These are phyloP conservation scores for Uropetala carovei DNA, from an alignment of 2,888 invertebrate genomes.

Conservation along the genomic window DNA sequence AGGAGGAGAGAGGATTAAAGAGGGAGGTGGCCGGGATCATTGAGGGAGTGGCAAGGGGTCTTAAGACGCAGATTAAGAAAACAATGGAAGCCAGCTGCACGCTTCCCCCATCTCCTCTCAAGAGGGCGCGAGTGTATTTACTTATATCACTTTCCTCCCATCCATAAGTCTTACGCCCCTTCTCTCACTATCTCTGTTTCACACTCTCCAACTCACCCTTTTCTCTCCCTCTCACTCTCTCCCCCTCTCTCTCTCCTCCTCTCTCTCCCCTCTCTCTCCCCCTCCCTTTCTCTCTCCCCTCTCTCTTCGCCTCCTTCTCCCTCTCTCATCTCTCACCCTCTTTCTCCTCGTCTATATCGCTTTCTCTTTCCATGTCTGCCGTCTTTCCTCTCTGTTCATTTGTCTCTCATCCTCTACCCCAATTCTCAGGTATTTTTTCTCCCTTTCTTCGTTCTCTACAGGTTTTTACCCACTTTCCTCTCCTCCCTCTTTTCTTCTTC, in stretches of 20 bases:
- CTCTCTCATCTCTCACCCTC: too few relatives aligned
- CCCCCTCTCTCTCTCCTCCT: too few relatives aligned
- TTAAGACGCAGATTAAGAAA: conserved; percentile 11
- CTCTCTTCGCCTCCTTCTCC: neutral
- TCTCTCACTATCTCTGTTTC: neutral
- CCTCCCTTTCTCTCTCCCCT: neutral
- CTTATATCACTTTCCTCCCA: conserved; percentile 4
- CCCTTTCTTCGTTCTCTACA: too few relatives aligned
- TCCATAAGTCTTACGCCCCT: neutral
- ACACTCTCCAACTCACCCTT: neutral
- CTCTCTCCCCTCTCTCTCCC: neutral
- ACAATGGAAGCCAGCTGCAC: conserved; percentile 19
- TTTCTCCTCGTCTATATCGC: too few relatives aligned
- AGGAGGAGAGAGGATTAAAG: neutral
- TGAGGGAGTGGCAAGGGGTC: neutral
- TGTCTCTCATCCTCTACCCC: too few relatives aligned
- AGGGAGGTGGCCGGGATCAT: too few relatives aligned
- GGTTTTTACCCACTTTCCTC: too few relatives aligned
- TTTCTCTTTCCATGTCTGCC: too few relatives aligned
- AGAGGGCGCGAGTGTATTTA: neutral
- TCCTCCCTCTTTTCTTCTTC: too few relatives aligned
- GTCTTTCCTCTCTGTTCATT: too few relatives aligned
- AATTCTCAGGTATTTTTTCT: too few relatives aligned
- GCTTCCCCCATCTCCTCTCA: neutral
- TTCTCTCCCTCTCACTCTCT: neutral